A percentile compares a stretch with the other conserved stretches of the same genome.
Conservation (phyloP, 2,113 vertebrate species). For the Chaetodon trifascialis region DNA sequence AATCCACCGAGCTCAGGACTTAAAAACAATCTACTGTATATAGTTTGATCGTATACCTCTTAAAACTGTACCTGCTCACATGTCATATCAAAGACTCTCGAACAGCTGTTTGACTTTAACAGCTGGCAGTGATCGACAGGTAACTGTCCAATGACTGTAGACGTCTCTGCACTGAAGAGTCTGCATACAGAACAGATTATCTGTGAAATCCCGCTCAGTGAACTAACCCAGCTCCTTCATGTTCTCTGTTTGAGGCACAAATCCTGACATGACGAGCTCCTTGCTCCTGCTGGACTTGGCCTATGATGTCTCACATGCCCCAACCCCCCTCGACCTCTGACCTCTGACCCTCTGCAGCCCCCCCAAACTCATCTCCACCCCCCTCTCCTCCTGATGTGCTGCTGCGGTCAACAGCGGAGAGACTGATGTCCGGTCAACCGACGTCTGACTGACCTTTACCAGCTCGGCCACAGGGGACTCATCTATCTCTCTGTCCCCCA, state of each 20-base stretch:
- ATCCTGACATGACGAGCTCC: not conserved
- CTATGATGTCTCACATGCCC: constrained; percentile 3
- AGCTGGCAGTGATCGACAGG: not conserved
- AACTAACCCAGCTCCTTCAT: not conserved
- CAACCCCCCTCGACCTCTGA: constrained; percentile 27
- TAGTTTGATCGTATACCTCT: not conserved
- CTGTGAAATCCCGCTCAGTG: not conserved
- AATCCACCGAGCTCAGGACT: too few relatives aligned
- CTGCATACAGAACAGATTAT: not conserved
- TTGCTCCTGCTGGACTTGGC: constrained; percentile 21
- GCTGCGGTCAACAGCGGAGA: constrained; percentile 58
- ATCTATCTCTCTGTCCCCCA: constrained; percentile 65
- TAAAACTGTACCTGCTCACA: not conserved
- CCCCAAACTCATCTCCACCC: not conserved
- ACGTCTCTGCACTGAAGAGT: not conserved
- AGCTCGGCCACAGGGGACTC: constrained; percentile 67
- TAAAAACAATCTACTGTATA: too few relatives aligned
- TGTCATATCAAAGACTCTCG: not conserved
- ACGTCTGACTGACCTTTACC: constrained; percentile 76
- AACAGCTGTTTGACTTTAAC: not conserved
- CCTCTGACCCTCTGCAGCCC: constrained; percentile 18
- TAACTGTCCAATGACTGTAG: not conserved
- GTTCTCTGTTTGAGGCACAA: not conserved
- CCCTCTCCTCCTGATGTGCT: constrained; percentile 12
- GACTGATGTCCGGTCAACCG: constrained; percentile 73